phyloP scores from a whole-genome alignment of 2,797 vertebrate species.

The Amblyraja radiata region DNA sequence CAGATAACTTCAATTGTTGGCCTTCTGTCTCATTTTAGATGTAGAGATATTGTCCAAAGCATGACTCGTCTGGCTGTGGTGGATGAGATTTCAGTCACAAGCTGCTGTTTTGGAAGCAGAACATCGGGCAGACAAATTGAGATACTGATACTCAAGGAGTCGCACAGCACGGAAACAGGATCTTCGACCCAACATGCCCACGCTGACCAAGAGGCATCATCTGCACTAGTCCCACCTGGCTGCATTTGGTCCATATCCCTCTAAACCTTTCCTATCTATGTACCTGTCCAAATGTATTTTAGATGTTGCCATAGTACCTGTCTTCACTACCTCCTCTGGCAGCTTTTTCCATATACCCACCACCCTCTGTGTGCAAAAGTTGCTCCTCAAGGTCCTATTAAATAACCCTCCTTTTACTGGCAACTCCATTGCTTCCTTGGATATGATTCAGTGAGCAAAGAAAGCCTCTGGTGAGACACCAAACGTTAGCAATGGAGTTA shows the following conservation, averaged over 20 bases:
- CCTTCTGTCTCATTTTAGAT: slow-evolving; percentile 4
- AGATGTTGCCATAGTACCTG: too few relatives aligned
- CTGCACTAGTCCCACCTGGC: too few relatives aligned
- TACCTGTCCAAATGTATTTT: too few relatives aligned
- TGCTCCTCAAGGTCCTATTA: too few relatives aligned
- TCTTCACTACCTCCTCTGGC: too few relatives aligned
- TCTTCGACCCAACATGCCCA: too few relatives aligned
- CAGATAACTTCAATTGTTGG: not conserved
- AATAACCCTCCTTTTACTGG: not conserved
- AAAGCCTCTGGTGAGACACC: not conserved
- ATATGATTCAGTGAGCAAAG: not conserved
- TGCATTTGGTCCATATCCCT: too few relatives aligned
- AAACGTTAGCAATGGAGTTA: not conserved
- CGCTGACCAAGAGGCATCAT: too few relatives aligned
- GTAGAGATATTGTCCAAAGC: not conserved
- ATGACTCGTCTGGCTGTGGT: not conserved
- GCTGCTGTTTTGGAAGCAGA: not conserved
- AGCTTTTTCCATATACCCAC: too few relatives aligned
- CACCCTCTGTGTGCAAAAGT: too few relatives aligned
- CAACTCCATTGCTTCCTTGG: not conserved
- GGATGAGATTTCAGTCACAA: not conserved
- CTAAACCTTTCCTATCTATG: too few relatives aligned
- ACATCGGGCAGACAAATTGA: not conserved
- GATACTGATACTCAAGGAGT: not conserved
- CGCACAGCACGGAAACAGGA: too few relatives aligned